phyloP scores from a whole-genome alignment of 2,888 invertebrate genomes.

The Bombylius discolor region DNA sequence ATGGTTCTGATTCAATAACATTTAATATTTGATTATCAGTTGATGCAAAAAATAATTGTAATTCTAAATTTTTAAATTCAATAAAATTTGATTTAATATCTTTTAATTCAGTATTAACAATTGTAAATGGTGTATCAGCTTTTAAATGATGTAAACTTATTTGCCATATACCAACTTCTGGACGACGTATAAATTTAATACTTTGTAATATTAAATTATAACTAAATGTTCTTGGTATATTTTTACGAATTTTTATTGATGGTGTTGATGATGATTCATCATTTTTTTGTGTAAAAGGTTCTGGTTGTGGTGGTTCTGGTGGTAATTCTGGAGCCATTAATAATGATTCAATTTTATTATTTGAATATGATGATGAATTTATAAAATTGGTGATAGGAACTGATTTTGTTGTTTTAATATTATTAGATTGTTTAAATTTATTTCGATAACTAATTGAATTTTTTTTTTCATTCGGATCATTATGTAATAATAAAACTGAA shows the following conservation, averaged over 20 bases:
- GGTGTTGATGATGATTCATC: neutral
- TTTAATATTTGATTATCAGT: slow-evolving; percentile 10
- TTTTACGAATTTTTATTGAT: neutral
- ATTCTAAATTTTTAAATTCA: slow-evolving; percentile 14
- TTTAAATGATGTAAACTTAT: slow-evolving; percentile 15
- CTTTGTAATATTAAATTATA: slow-evolving; percentile 13
- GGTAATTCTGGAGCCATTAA: neutral
- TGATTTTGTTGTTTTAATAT: too few relatives aligned
- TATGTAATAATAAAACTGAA: neutral
- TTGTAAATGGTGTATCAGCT: slow-evolving; percentile 13
- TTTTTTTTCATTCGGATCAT: neutral
- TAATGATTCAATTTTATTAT: too few relatives aligned
- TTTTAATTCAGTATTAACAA: slow-evolving; percentile 13
- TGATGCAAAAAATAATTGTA: slow-evolving; percentile 15
- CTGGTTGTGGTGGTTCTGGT: neutral
- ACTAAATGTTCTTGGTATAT: slow-evolving; percentile 13
- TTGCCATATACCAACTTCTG: slow-evolving; percentile 17
- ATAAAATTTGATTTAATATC: slow-evolving; percentile 12
- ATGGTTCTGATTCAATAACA: slow-evolving; percentile 13
- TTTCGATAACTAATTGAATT: too few relatives aligned
- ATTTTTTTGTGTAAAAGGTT: neutral
- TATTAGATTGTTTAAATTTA: too few relatives aligned
- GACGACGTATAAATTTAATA: slow-evolving; percentile 12
- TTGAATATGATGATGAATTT: too few relatives aligned
- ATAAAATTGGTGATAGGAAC: too few relatives aligned